phyloP scores from a whole-genome alignment of 2,113 vertebrate species.

The Prionailurus viverrinus region DNA sequence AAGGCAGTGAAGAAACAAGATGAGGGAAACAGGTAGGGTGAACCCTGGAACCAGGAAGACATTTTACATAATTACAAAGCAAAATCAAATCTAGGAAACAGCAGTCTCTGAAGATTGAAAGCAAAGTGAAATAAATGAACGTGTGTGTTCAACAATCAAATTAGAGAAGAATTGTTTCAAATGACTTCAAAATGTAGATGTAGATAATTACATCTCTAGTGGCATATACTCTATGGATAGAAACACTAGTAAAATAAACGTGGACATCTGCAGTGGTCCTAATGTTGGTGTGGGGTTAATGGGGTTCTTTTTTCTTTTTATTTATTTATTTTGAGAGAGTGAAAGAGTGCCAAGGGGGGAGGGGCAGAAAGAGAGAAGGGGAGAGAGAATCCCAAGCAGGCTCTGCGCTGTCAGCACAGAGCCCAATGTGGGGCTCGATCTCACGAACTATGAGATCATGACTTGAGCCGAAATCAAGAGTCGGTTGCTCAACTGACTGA shows the following conservation, averaged over 20 bases:
- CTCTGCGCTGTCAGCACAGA: no score
- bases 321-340: no score
- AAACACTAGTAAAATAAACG: slow-evolving; percentile 36
- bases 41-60: background rate
- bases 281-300: background rate
- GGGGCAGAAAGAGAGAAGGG: no score
- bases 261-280: background rate
- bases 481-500: no score
- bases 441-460: no score
- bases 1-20: background rate
- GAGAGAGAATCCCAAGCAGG: no score
- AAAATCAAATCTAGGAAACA: slow-evolving; percentile 45
- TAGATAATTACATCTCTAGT: background rate
- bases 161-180: slow-evolving; percentile 33
- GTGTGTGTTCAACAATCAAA: background rate
- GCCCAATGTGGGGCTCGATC: no score
- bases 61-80: background rate
- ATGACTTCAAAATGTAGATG: background rate
- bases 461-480: no score
- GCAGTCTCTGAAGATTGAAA: slow-evolving; percentile 27
- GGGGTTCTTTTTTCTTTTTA: background rate
- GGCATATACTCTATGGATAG: background rate
- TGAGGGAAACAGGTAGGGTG: accelerated
- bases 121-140: background rate
- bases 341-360: no score